Conservation (phyloP, 2,113 vertebrate species). For the Perognathus longimembris region DNA sequence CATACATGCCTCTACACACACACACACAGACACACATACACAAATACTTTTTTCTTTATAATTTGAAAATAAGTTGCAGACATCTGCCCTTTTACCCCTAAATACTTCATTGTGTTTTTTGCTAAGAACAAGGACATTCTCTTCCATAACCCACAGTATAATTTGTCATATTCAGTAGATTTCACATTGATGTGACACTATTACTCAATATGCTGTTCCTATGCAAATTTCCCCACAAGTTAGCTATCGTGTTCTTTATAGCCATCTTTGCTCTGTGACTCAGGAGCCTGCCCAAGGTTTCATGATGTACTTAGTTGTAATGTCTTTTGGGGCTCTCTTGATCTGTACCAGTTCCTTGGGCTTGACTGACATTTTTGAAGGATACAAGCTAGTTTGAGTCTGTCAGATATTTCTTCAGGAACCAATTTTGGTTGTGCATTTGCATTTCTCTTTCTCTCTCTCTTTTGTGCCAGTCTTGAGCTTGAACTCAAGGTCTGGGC, state of each 20-base stretch:
- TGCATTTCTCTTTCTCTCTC: background rate
- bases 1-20: background rate
- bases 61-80: conserved; percentile 1
- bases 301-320: background rate
- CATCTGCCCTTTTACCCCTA: background rate
- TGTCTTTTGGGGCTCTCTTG: background rate
- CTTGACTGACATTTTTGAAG: background rate
- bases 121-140: background rate
- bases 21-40: background rate
- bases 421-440: background rate
- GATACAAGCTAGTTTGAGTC: background rate
- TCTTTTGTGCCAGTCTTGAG: no score
- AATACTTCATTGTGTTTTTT: background rate
- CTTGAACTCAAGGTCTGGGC: no score
- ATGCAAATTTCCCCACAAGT: background rate
- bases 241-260: fast-evolving
- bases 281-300: background rate
- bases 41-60: background rate
- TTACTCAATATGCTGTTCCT: background rate
- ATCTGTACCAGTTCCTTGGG: background rate
- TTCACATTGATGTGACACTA: background rate
- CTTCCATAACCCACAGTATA: background rate
- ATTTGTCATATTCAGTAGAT: background rate
- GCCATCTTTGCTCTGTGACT: background rate
- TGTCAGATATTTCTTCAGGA: background rate